Base-by-base conservation (phyloP, 2,113 vertebrate species). In the Platichthys stellatus region DNA sequence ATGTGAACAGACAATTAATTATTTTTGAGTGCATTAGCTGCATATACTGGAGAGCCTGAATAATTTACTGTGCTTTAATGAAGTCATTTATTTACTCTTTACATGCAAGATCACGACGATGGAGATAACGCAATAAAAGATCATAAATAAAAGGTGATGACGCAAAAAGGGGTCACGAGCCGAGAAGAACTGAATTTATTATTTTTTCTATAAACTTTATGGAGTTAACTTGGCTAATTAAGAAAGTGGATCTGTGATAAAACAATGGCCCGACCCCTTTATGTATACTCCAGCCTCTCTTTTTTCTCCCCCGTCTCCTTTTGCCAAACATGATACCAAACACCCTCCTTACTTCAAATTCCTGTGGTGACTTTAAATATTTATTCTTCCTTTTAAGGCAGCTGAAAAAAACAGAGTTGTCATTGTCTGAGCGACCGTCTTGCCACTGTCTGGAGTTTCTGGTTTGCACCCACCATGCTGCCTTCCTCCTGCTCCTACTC, bases 171-270 rank as follows among this genome's bases (percentile, higher is more conserved):
- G 76, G 49, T 61, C 72, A 11, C 2, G 28, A 71, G 53, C 23
- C 57, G 80, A 72, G 74, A 60, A 63, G 15, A 28, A 12, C 51
- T 28, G 17, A 59, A 80, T 85, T 74, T 58, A 31, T 68, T 61
- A n/a, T 21, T 43, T 53, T 86, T 70, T 76, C 76, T 77, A 68
- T 83, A 70, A 86, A 87, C 59, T 81, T 78, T 75, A 68, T 74
- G 11, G 54, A 80, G 56, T 80, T 69, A 82, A 78, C 73, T 73
- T 71, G 4, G 60, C 38, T 66, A 86, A 89, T 91, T 88, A 84
- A 82, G 76, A 51, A 84, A 86, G 78, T 90, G 78, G 78, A 74
- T 77, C 63, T 35, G 49, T 77, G 69, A 89, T 64, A 54, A 82
- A 64, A 80, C 81, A 18, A 47, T 65, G 14, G n/a, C 67, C 5